A percentile compares a stretch with the other conserved stretches of the same genome.
These are phyloP conservation scores for Sepioteuthis lessoniana DNA, from an alignment of 2,888 invertebrate species.

Conservation along the genomic window DNA sequence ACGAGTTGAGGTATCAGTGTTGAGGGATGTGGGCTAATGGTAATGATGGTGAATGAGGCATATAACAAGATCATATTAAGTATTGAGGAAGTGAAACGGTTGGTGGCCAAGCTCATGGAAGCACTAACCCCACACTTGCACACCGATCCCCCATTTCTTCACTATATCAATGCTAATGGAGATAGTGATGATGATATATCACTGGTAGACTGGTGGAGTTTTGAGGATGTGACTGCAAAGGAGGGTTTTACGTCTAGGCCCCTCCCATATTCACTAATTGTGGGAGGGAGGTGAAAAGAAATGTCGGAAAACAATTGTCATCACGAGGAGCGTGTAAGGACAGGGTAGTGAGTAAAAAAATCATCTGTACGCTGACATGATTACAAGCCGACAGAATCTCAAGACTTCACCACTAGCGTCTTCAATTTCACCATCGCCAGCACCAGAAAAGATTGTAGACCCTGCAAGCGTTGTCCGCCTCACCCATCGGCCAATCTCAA, in stretches of 20 bases:
- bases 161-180: not conserved
- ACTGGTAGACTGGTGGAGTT: not conserved
- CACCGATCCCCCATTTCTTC: not conserved
- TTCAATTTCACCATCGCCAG: not conserved
- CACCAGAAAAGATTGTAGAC: not conserved
- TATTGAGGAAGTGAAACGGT: not conserved
- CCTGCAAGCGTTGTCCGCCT: not conserved
- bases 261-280: not conserved
- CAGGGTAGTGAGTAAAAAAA: not conserved
- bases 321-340: not conserved
- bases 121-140: too few relatives aligned
- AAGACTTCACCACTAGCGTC: not conserved
- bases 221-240: not conserved
- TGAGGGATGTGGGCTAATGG: not conserved
- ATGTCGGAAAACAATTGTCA: not conserved
- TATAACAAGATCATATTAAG: not conserved
- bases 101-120: not conserved
- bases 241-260: not conserved
- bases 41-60: slow-evolving; percentile 33
- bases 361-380: not conserved
- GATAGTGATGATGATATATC: not conserved
- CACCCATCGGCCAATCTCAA: not conserved
- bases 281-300: not conserved
- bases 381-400: not conserved
- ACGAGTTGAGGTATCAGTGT: not conserved